Base-by-base conservation (phyloP, 2,113 vertebrate genomes). In the Proterorhinus semilunaris region DNA sequence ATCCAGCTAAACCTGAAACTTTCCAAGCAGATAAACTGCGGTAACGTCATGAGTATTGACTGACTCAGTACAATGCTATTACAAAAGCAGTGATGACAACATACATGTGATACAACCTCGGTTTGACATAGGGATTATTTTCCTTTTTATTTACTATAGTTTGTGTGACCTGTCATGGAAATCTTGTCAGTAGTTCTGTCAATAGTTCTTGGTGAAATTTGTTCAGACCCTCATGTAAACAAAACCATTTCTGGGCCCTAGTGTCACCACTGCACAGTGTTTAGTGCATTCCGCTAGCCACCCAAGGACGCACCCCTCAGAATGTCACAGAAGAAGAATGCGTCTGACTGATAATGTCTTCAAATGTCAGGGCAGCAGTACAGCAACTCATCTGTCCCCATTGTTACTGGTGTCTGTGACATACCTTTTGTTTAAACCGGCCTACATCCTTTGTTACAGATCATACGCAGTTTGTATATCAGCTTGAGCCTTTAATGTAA, bases 241-340 rank as follows among this genome's bases (percentile, higher is more conserved):
- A 44, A 8, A 15, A n/a, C 42, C 15, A 8, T 61, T n/a, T 43
- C 58, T 9, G 42, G 45, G 13, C 48, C 27, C 10, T 17, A 0
- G 17, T 12, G 36, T 43, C 54, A 53, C 11, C 49, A 27, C 27
- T 36, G 27, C 70, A 52, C 58, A n/a, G 58, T 61, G 42, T 72
- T 69, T 46, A 75, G 10, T 71, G 65, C 59, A 61, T 77, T 72
- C 69, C 53, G 59, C 52, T 69, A 66, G 78, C 53, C 17, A 0
- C 44, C 36, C 16, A 46, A 8, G 62, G 71, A 78, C 80, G 68
- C 69, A 69, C 74, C 74, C 67, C 66, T 66, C 59, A 65, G 63
- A 53, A 21, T 78, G 71, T 82, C 78, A 76, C 69, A 66, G 66
- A 65, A 53, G 76, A 80, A 75, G 68, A 84, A 86, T 83, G 53